Evolutionary conservation across 2,888 invertebrate species (phyloP), one percentile per base, ranked within the genome.

Genomic region (Terebella lapidaria): DNA sequence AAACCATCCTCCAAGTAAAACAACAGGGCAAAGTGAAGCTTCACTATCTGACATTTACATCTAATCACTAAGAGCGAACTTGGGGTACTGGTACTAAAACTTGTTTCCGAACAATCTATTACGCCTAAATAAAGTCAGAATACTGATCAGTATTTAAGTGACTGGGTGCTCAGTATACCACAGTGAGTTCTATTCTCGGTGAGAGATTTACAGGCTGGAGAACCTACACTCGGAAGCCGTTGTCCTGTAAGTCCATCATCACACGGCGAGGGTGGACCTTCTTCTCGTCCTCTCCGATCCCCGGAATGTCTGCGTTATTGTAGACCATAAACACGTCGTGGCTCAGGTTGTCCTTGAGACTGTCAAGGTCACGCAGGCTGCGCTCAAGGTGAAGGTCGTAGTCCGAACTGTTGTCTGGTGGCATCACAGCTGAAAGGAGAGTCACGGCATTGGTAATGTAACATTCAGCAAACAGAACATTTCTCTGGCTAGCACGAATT

Each of bases 341-440:
- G 18, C 57, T 35, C 56, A 66, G 29, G 56, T 65, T 63, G 26
- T 59, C 45, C 18, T 53, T 28, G 22, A 66, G 28, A 22, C 61
- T 54, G 0, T 60, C 45, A 26, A 67, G 60, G 51, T 67, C 67
- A 18, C 56, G 61, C 5, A 67, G 47, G 25, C 52, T 60, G 15
- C 63, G 49, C 57, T 66, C 63, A 3, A 79, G 66, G 59, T 79
- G 79, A 20, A 72, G 68, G 63, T 79, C 79, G 69, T 74, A 75
- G 58, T 77, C 77, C 2, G 68, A 60, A 52, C 67, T 70, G 49
- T 68, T 70, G 64, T 76, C 76, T 4, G 78, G 74, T 0, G 79
- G 79, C 74, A 78, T 73, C 18, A 70, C 57, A 30, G 73, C 78
- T 78, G 62, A 20, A 24, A 10, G 42, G 42, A 35, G 10, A 35